These are phyloP conservation scores for Aldabrachelys gigantea DNA, from an alignment of 2,113 vertebrate species.

Conservation along the genomic window DNA sequence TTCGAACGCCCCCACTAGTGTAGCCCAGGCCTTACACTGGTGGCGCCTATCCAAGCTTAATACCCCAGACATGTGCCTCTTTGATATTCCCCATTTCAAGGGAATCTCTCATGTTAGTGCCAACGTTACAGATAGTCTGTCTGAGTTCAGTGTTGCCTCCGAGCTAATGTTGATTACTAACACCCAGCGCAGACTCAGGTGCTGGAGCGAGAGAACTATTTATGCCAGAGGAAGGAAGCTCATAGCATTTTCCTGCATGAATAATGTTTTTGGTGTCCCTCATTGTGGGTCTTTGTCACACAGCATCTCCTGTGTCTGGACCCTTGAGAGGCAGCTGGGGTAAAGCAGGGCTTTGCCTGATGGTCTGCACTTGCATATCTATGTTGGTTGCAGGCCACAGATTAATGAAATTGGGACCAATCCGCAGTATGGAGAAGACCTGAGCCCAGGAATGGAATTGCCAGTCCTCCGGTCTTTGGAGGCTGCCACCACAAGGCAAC, in stretches of 20 bases:
- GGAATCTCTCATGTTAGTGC: neutral
- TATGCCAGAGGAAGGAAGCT: constrained; percentile 28
- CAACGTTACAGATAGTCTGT: neutral
- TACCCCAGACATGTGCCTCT: neutral
- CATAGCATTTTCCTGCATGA: constrained; percentile 5
- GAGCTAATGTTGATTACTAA: neutral
- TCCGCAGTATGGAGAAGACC: accelerated
- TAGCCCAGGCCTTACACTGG: neutral
- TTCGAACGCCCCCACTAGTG: too few relatives aligned
- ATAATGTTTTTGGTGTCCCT: neutral
- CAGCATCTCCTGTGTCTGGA: neutral
- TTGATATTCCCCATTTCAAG: neutral
- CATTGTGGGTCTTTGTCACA: neutral
- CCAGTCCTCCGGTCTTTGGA: neutral
- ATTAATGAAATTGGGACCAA: neutral
- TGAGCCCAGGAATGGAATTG: accelerated
- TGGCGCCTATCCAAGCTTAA: neutral
- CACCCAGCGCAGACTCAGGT: accelerated
- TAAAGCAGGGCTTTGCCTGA: neutral
- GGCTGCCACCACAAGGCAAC: too few relatives aligned
- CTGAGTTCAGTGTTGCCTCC: neutral
- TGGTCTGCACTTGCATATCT: neutral
- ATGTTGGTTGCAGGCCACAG: accelerated
- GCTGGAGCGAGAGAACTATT: constrained; percentile 6
- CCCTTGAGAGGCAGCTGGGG: neutral